Conservation (phyloP, 2,797 vertebrate species). For the Sebastolobus alascanus region DNA sequence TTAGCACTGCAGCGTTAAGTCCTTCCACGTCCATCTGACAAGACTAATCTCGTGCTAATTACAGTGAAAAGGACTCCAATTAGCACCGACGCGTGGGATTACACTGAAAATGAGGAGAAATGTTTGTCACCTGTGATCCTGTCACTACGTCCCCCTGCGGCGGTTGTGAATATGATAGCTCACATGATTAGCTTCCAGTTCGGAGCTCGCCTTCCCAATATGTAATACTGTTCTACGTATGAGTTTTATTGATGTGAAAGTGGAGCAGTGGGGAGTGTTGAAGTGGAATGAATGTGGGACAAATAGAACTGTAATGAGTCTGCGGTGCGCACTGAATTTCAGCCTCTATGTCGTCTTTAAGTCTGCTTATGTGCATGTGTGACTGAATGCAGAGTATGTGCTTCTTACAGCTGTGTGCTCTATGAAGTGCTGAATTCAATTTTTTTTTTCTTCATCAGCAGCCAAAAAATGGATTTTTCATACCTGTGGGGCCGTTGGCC, state of each 20-base stretch:
- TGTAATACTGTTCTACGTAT: conserved; percentile 27
- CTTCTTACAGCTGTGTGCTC: conserved; percentile 24
- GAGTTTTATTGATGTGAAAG: conserved; percentile 38
- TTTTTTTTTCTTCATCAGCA: conserved; percentile 47
- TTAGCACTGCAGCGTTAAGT: conserved; percentile 63
- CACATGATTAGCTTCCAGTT: conserved; percentile 5
- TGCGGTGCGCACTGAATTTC: conserved; percentile 19
- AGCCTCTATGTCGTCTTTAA: conserved; percentile 45
- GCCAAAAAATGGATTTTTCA: conserved; percentile 91
- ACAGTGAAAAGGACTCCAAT: conserved; percentile 70
- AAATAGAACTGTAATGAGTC: conserved; percentile 49
- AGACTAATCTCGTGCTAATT: conserved; percentile 72
- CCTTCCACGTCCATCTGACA: conserved; percentile 70
- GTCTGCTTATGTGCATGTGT: conserved; percentile 36
- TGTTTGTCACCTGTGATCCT: conserved; percentile 74
- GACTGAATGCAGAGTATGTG: conserved; percentile 22
- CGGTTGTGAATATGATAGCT: conserved; percentile 23
- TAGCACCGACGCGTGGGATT: conserved; percentile 68
- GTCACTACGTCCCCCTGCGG: conserved; percentile 36
- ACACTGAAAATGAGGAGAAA: conserved; percentile 75
- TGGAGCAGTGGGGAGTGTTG: conserved; percentile 28
- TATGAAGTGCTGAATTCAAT: conserved; percentile 27
- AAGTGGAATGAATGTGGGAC: conserved; percentile 53
- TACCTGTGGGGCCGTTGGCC: conserved; percentile 94
- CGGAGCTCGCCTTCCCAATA: background rate